phyloP scores from a whole-genome alignment of 2,888 invertebrate genomes.

The Creontiades dilutus region DNA sequence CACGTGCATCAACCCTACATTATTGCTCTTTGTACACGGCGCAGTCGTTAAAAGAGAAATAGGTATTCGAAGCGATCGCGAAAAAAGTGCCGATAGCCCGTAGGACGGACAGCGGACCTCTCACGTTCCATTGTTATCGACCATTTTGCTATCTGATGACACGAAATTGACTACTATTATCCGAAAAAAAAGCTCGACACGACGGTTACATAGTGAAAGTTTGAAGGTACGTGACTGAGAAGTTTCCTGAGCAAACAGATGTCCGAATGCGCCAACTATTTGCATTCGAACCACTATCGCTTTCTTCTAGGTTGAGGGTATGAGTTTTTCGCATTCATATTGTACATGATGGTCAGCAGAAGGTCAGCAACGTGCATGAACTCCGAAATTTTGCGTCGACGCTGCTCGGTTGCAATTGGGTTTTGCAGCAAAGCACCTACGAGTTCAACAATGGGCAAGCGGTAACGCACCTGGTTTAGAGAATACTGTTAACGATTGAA shows the following conservation, averaged over 20 bases:
- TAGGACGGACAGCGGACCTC: conserved; percentile 5
- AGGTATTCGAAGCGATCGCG: conserved; percentile 12
- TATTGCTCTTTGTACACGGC: background rate
- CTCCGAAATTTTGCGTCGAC: no score
- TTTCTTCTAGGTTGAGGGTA: background rate
- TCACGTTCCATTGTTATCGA: conserved; percentile 49
- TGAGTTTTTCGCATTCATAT: no score
- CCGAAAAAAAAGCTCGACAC: conserved; percentile 38
- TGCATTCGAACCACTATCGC: background rate
- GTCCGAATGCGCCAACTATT: background rate
- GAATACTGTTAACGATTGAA: no score
- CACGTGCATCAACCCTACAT: conserved; percentile 1
- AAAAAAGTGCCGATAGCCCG: conserved; percentile 33
- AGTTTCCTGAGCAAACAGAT: conserved; percentile 25
- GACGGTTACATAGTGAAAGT: conserved; percentile 54
- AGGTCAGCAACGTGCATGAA: no score
- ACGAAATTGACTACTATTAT: conserved; percentile 53
- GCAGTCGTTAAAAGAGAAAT: background rate
- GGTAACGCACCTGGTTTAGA: no score
- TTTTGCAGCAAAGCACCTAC: no score
- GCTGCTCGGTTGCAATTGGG: no score
- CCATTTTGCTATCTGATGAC: conserved; percentile 41
- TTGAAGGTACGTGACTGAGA: conserved; percentile 33
- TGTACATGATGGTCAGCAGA: no score
- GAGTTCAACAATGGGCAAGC: no score